Evolutionary conservation across 2,113 vertebrate genomes (phyloP).

Genomic region (Sialia sialis): DNA sequence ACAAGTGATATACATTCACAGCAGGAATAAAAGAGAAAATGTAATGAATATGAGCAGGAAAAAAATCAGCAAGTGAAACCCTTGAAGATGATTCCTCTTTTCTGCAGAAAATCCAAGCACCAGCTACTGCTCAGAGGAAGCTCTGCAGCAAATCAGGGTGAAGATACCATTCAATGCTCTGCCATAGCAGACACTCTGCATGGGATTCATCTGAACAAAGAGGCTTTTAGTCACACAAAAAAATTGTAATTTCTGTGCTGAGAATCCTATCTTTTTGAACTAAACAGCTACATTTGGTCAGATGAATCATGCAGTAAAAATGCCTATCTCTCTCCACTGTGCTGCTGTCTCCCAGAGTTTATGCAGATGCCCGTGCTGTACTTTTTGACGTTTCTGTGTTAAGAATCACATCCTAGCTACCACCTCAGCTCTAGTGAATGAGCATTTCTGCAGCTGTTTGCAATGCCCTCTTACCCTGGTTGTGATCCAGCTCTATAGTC

Average conservation of each 20-base stretch:
- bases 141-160: background rate
- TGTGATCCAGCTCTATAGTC: background rate
- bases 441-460: background rate
- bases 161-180: background rate
- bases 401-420: background rate
- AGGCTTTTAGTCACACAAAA: background rate
- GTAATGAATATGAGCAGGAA: background rate
- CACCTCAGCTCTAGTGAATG: background rate
- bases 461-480: rapidly evolving
- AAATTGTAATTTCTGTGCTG: background rate
- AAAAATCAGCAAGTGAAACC: background rate
- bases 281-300: background rate
- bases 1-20: background rate
- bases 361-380: background rate
- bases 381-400: background rate
- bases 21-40: background rate
- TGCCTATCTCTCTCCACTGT: background rate
- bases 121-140: background rate
- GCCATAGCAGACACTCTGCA: background rate
- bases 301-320: background rate
- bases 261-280: background rate
- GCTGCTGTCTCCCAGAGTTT: background rate
- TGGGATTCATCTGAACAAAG: background rate
- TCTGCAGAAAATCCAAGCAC: background rate
- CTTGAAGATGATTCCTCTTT: background rate